These are phyloP conservation scores for Alectoris magna DNA, from an alignment of 2,797 vertebrate genomes.

Conservation along the genomic window DNA sequence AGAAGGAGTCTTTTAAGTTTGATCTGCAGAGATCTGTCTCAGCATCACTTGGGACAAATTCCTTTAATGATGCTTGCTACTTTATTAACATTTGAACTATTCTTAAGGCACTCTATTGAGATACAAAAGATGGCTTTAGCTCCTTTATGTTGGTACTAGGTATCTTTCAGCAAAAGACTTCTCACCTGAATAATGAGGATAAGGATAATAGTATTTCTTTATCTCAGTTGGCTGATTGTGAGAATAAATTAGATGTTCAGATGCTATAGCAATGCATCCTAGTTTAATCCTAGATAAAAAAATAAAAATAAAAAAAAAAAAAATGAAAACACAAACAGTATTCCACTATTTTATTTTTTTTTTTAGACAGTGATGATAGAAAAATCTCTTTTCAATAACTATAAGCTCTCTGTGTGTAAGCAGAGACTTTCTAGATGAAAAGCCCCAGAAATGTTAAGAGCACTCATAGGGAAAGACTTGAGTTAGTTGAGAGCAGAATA, in stretches of 20 bases:
- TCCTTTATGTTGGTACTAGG: not conserved
- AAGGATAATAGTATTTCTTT: slow-evolving; percentile 6
- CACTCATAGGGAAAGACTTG: not conserved
- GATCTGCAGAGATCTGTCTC: not conserved
- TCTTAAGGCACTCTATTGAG: not conserved
- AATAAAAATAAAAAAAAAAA: not conserved
- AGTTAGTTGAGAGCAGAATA: not conserved
- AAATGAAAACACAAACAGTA: not conserved
- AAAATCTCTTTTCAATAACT: not conserved
- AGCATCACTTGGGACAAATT: slow-evolving; percentile 5
- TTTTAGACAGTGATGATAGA: not conserved
- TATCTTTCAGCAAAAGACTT: not conserved
- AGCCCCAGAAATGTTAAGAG: slow-evolving; percentile 1
- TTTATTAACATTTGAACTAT: slow-evolving; percentile 22
- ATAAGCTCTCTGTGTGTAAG: not conserved
- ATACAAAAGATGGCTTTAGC: slow-evolving; percentile 7
- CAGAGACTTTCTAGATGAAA: not conserved
- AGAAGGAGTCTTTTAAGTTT: not conserved
- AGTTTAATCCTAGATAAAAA: not conserved
- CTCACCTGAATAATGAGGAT: slow-evolving; percentile 16
- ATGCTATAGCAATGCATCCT: not conserved
- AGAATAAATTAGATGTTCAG: slow-evolving; percentile 18
- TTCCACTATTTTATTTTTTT: not conserved
- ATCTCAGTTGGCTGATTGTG: not conserved
- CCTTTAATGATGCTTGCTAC: slow-evolving; percentile 27